Conservation (phyloP, 2,113 vertebrate species). For the rat (Rattus norvegicus) region DNA sequence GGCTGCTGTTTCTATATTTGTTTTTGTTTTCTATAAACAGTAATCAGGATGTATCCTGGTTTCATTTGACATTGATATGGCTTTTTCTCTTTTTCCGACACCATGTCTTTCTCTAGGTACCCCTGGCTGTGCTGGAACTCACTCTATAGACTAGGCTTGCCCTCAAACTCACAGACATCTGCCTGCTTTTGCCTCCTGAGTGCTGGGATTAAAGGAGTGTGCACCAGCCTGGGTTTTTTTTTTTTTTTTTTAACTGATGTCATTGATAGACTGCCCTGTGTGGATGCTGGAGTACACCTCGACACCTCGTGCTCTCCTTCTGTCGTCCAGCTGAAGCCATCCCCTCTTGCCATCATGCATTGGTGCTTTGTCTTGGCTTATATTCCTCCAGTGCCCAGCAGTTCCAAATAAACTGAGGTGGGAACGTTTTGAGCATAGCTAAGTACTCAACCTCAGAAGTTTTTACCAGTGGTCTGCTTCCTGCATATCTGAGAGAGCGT, state of each 20-base stretch:
- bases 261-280: background rate
- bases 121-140: background rate
- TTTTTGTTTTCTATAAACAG: slow-evolving; percentile 11
- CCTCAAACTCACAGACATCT: background rate
- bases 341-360: background rate
- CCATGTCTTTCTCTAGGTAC: background rate
- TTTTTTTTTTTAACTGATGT: background rate
- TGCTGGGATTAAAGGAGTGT: background rate
- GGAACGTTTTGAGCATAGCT: background rate
- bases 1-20: slow-evolving; percentile 12
- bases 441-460: slow-evolving; percentile 9
- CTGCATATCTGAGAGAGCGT: background rate
- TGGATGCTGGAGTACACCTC: background rate
- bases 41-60: background rate
- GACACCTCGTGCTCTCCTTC: background rate
- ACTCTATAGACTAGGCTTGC: background rate
- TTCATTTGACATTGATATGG: slow-evolving; percentile 23
- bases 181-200: background rate
- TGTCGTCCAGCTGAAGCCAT: background rate
- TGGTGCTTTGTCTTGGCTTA: slow-evolving; percentile 2
- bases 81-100: background rate
- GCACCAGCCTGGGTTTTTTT: background rate
- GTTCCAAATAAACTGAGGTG: background rate
- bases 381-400: background rate
- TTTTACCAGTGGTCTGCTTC: background rate